phyloP scores from a whole-genome alignment of 2,797 vertebrate species.

The Alfaro cultratus region DNA sequence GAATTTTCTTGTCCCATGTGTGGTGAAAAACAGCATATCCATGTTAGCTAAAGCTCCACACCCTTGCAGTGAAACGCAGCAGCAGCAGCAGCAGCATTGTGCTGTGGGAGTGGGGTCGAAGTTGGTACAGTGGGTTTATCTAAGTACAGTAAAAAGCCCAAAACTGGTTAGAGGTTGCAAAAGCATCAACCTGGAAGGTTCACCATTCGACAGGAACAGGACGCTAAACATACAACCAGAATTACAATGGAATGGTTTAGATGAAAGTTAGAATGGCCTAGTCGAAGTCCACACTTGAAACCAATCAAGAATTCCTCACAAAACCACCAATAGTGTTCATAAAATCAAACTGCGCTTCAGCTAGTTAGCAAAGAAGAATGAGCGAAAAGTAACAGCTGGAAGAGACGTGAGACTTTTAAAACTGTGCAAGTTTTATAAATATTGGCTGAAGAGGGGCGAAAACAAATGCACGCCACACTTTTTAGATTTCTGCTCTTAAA shows the following conservation, averaged over 20 bases:
- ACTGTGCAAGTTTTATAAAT: not conserved
- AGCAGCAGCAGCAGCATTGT: not conserved
- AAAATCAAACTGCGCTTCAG: not conserved
- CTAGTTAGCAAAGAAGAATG: not conserved
- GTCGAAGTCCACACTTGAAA: not conserved
- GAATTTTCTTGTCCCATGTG: not conserved
- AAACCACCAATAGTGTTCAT: not conserved
- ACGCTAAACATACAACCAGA: not conserved
- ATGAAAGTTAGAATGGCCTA: not conserved
- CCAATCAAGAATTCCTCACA: not conserved
- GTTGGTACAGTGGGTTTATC: not conserved
- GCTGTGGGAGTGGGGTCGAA: not conserved
- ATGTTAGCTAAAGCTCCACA: not conserved
- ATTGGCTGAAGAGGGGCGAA: not conserved
- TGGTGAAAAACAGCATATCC: not conserved
- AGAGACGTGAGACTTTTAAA: not conserved
- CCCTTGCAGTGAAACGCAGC: not conserved
- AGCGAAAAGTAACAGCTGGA: not conserved
- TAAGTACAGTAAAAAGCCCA: no score
- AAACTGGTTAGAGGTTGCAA: not conserved
- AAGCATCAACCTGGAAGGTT: not conserved
- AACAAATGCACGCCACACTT: not conserved
- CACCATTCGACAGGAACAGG: not conserved
- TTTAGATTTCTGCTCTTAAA: not conserved
- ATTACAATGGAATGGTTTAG: not conserved